phyloP scores from a whole-genome alignment of 2,113 vertebrate genomes.

The Variabilichromis moorii region DNA sequence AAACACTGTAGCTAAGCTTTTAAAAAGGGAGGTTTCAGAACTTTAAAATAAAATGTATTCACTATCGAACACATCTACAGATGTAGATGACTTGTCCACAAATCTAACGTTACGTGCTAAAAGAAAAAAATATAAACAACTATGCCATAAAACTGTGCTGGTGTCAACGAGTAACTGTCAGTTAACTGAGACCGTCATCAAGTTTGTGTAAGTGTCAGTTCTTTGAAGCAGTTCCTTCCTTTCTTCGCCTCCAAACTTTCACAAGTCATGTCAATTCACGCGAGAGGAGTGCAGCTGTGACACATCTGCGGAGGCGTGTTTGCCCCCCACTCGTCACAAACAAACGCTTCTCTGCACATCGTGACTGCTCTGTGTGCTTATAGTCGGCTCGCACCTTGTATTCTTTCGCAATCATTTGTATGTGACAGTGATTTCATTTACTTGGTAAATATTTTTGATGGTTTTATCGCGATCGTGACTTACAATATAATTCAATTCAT shows the following conservation, averaged over 20 bases:
- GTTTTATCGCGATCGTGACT: background rate
- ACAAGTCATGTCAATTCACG: background rate
- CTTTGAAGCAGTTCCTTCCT: background rate
- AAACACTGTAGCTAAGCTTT: background rate
- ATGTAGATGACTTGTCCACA: background rate
- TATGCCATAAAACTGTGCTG: background rate
- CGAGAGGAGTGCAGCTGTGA: background rate
- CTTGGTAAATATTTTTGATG: background rate
- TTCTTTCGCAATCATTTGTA: background rate
- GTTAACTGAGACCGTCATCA: background rate
- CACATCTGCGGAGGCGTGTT: background rate
- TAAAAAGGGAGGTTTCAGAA: background rate
- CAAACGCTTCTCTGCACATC: background rate
- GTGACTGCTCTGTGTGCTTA: background rate
- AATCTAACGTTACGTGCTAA: background rate
- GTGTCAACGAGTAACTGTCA: background rate
- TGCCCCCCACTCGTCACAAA: background rate
- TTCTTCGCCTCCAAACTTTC: background rate
- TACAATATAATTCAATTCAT: background rate
- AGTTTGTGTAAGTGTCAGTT: background rate
- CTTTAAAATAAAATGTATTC: background rate
- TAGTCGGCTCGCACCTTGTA: background rate
- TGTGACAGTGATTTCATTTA: background rate
- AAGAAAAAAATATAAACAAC: background rate
- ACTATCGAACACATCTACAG: background rate